phyloP scores from a whole-genome alignment of 1,140 invertebrate species.

The Spodoptera litura region DNA sequence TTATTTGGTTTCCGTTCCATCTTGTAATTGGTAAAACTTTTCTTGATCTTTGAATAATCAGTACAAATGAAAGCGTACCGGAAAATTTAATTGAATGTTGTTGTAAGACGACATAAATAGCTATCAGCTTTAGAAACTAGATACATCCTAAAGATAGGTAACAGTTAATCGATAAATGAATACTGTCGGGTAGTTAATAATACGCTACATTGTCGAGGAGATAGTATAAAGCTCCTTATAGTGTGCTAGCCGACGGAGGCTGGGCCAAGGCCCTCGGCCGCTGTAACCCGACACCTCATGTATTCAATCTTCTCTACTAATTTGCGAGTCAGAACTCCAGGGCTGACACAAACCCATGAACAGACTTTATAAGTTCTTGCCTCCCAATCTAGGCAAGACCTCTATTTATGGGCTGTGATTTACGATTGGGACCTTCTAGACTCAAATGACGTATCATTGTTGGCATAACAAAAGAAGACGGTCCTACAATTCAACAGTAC shows the following conservation, averaged over 20 bases:
- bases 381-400: too few relatives aligned
- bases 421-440: too few relatives aligned
- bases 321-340: constrained; percentile 69
- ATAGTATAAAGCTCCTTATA: constrained; percentile 33
- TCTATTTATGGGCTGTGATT: too few relatives aligned
- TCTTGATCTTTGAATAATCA: too few relatives aligned
- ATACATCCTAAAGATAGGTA: constrained; percentile 30
- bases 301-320: constrained; percentile 81
- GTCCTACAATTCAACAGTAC: constrained; percentile 13
- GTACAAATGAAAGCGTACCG: too few relatives aligned
- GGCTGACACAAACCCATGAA: constrained; percentile 55
- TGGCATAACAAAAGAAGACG: constrained; percentile 4
- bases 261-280: constrained; percentile 70
- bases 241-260: constrained; percentile 52
- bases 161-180: constrained; percentile 42
- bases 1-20: too few relatives aligned
- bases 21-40: too few relatives aligned
- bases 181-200: constrained; percentile 39
- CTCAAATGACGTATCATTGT: neutral
- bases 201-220: constrained; percentile 34
- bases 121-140: constrained; percentile 7
- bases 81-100: too few relatives aligned
- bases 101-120: constrained; percentile 19
- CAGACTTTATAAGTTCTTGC: neutral
- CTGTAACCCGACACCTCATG: constrained; percentile 80